phyloP scores from a whole-genome alignment of 23 tunicate species.

The Corella eumyota region DNA sequence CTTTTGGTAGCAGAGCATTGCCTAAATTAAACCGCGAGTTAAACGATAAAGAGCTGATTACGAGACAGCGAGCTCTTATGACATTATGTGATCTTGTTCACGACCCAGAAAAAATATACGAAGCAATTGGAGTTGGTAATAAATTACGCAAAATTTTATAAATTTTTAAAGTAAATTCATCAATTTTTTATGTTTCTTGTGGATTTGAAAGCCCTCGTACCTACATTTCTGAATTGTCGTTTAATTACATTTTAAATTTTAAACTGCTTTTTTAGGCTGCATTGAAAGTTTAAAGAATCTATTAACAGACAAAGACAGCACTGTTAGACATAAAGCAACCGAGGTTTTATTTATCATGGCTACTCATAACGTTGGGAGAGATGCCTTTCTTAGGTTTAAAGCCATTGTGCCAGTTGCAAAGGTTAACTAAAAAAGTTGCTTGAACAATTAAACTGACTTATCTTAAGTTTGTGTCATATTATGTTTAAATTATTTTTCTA shows the following conservation, averaged over 20 bases:
- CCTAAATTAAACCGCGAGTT: slow-evolving; percentile 72
- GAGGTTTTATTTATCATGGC: slow-evolving; percentile 60
- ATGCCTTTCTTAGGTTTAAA: slow-evolving; percentile 37
- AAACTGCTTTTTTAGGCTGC: slow-evolving; percentile 69
- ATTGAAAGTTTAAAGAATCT: slow-evolving; percentile 55
- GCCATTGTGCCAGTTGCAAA: slow-evolving; percentile 45
- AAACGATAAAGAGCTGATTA: slow-evolving; percentile 33
- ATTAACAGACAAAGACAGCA: slow-evolving; percentile 53
- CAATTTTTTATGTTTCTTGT: too few species aligned
- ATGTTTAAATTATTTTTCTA: too few species aligned
- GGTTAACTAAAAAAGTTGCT: slow-evolving; percentile 12
- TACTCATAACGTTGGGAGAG: slow-evolving; percentile 64
- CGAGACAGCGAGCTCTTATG: slow-evolving; percentile 70
- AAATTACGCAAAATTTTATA: not conserved
- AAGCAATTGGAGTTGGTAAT: slow-evolving; percentile 53
- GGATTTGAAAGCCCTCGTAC: too few species aligned
- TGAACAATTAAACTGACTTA: not conserved
- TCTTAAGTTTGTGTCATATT: too few species aligned
- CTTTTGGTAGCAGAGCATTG: slow-evolving; percentile 62
- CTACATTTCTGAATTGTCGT: not conserved
- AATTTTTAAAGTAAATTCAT: not conserved
- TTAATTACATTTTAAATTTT: too few species aligned
- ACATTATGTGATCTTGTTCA: slow-evolving; percentile 59
- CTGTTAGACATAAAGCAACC: slow-evolving; percentile 65
- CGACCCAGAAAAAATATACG: slow-evolving; percentile 73